phyloP scores from a whole-genome alignment of 2,797 vertebrate species.

The Harpagifer antarcticus region DNA sequence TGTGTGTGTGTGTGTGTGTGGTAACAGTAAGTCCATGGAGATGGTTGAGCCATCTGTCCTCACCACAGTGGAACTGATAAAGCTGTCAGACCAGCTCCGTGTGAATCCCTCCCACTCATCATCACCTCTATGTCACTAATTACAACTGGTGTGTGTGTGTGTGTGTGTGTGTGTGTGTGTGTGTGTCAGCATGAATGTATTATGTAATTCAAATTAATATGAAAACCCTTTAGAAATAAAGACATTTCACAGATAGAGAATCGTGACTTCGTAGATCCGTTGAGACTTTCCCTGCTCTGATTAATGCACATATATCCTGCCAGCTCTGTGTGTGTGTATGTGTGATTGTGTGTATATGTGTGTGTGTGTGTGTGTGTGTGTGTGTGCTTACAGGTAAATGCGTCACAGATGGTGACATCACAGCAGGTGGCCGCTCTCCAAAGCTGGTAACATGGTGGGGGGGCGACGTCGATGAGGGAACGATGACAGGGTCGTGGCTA shows the following conservation, averaged over 20 bases:
- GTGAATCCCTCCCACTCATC: conserved; percentile 61
- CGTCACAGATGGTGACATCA: conserved; percentile 80
- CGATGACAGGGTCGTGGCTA: conserved; percentile 37
- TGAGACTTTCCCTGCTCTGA: conserved; percentile 15
- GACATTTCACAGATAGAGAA: not conserved
- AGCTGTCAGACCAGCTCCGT: conserved; percentile 62
- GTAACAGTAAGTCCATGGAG: conserved; percentile 24
- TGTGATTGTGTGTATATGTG: too few species aligned
- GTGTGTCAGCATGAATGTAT: not conserved
- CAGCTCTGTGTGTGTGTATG: not conserved
- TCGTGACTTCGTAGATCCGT: not conserved
- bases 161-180: conserved; percentile 33
- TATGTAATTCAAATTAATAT: not conserved
- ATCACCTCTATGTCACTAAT: conserved; percentile 63
- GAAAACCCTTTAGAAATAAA: not conserved
- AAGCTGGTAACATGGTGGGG: conserved; percentile 59
- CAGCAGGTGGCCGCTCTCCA: conserved; percentile 71
- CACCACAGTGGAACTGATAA: conserved; percentile 67
- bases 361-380: conserved; percentile 12
- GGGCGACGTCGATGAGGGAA: conserved; percentile 36
- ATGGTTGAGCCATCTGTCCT: conserved; percentile 70
- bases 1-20: conserved; percentile 2
- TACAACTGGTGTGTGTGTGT: conserved; percentile 48
- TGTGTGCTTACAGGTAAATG: conserved; percentile 64
- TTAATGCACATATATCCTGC: conserved; percentile 16